Conservation (phyloP, 2,888 invertebrate species). For the Brassicogethes aeneus region DNA sequence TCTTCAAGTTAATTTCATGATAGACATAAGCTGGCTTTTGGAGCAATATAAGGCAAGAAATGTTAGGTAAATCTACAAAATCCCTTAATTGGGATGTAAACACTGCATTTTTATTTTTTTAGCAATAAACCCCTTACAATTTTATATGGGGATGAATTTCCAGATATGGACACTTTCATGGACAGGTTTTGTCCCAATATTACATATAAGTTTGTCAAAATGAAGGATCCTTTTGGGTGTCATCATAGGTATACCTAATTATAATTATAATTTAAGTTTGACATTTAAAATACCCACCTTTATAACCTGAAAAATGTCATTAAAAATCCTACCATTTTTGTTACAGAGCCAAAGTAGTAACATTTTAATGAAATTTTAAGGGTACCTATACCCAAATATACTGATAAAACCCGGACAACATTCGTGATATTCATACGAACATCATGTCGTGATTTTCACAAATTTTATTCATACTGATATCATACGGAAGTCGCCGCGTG, state of each 20-base stretch:
- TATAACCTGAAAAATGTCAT: too few relatives aligned
- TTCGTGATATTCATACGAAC: too few relatives aligned
- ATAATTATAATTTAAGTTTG: constrained; percentile 4
- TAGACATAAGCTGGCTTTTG: constrained; percentile 81
- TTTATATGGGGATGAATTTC: constrained; percentile 64
- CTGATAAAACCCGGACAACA: too few relatives aligned
- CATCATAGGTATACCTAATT: constrained; percentile 73
- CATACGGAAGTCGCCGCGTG: too few relatives aligned
- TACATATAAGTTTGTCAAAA: constrained; percentile 56
- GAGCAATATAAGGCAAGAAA: constrained; percentile 76
- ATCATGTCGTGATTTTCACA: too few relatives aligned
- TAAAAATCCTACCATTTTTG: too few relatives aligned
- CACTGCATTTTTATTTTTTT: constrained; percentile 22
- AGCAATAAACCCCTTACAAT: constrained; percentile 64
- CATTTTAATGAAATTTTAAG: too few relatives aligned
- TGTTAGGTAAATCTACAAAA: constrained; percentile 46
- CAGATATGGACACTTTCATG: constrained; percentile 40
- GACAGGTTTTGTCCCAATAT: constrained; percentile 53
- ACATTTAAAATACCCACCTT: too few relatives aligned
- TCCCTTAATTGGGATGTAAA: constrained; percentile 5
- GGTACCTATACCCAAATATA: too few relatives aligned
- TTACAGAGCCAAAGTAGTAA: too few relatives aligned
- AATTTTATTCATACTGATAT: too few relatives aligned
- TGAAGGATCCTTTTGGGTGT: constrained; percentile 73
- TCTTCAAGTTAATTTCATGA: constrained; percentile 89